Conservation (phyloP, 2,888 invertebrate genomes). For the Leptopilina syphax region DNA sequence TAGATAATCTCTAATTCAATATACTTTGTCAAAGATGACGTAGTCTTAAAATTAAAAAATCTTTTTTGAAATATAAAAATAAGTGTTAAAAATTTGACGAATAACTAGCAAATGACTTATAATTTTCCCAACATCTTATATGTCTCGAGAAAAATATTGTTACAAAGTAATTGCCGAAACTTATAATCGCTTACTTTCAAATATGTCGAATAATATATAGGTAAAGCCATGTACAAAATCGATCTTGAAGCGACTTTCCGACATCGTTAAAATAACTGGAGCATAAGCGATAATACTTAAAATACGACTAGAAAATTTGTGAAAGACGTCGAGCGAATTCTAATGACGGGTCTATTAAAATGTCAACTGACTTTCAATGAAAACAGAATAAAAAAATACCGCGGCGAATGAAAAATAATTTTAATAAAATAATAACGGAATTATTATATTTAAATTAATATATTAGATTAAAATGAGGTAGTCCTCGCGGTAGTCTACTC, state of each 20-base stretch:
- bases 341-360: background rate
- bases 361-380: background rate
- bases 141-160: slow-evolving; percentile 4
- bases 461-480: too few relatives aligned
- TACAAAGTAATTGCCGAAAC: slow-evolving; percentile 17
- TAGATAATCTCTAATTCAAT: slow-evolving; percentile 1
- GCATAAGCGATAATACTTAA: slow-evolving; percentile 26
- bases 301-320: slow-evolving; percentile 1
- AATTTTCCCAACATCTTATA: background rate
- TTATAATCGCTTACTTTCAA: slow-evolving; percentile 22
- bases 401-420: background rate
- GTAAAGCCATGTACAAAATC: slow-evolving; percentile 15
- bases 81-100: background rate
- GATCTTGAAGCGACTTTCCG: slow-evolving; percentile 7
- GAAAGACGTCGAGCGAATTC: slow-evolving; percentile 4
- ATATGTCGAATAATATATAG: slow-evolving; percentile 10
- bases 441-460: too few relatives aligned
- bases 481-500: too few relatives aligned
- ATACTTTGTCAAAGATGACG: background rate
- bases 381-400: background rate
- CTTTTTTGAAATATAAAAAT: background rate
- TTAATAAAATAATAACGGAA: too few relatives aligned
- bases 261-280: slow-evolving; percentile 15
- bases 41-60: slow-evolving; percentile 1
- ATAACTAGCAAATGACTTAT: background rate